These are phyloP conservation scores for Pachyuromys duprasi DNA, from an alignment of 2,797 vertebrate genomes.

Conservation along the genomic window DNA sequence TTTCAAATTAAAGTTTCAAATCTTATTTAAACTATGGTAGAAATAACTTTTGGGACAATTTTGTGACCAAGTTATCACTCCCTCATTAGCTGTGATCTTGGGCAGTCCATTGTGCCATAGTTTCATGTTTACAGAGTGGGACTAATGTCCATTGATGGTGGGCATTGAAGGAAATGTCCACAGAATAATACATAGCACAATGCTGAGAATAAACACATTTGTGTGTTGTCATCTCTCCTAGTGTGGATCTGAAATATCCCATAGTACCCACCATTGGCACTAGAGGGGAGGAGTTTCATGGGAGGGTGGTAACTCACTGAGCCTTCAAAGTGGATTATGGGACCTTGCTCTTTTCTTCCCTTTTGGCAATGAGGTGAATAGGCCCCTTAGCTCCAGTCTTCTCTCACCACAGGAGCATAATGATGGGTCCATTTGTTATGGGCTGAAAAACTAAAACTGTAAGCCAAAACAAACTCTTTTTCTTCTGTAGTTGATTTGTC, in stretches of 20 bases:
- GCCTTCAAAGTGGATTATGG: not conserved
- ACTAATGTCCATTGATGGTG: not conserved
- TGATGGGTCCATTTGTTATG: too few species aligned
- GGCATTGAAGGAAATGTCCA: not conserved
- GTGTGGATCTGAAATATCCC: not conserved
- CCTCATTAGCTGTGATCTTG: not conserved
- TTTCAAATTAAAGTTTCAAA: slow-evolving; percentile 14
- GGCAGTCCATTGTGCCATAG: not conserved
- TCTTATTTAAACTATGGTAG: slow-evolving; percentile 19
- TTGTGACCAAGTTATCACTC: not conserved
- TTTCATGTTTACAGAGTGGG: slow-evolving; percentile 3
- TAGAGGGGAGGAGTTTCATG: not conserved
- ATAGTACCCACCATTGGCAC: not conserved
- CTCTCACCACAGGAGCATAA: not conserved
- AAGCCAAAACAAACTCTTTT: not conserved
- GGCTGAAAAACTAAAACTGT: not conserved
- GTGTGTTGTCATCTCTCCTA: not conserved
- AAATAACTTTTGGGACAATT: slow-evolving; percentile 18
- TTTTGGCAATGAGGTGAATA: not conserved
- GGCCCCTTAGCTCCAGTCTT: not conserved
- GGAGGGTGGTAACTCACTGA: not conserved
- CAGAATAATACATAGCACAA: not conserved
- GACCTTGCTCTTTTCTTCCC: not conserved
- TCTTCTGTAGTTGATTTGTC: not conserved
- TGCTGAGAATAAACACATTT: slow-evolving; percentile 21